Conservation (phyloP, 2,888 invertebrate genomes). For the Endotricha flammealis region DNA sequence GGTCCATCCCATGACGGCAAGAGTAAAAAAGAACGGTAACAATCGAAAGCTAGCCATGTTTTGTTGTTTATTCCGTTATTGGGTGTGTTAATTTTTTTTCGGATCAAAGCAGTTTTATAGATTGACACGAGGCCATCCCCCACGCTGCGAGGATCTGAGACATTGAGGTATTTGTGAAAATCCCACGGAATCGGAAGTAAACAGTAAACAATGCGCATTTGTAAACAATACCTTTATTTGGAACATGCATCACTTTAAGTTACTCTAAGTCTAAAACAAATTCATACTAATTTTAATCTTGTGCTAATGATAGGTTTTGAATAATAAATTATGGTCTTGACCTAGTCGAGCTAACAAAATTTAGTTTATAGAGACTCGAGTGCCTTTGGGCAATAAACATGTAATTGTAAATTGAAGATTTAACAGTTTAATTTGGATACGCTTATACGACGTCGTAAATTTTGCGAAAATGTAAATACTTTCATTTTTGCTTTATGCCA, state of each 20-base stretch:
- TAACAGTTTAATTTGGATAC: not conserved
- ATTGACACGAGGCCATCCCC: conserved; percentile 60
- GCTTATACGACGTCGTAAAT: too few species aligned
- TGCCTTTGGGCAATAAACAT: not conserved
- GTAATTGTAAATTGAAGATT: not conserved
- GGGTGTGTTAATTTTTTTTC: conserved; percentile 40
- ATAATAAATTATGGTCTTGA: not conserved
- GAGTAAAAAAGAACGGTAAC: conserved; percentile 34
- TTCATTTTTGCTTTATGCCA: too few species aligned
- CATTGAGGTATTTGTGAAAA: conserved; percentile 41
- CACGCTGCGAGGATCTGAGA: conserved; percentile 34
- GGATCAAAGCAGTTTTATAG: conserved; percentile 60
- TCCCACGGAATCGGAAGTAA: conserved; percentile 50
- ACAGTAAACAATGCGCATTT: conserved; percentile 23
- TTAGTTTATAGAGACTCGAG: not conserved
- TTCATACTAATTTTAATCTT: too few species aligned
- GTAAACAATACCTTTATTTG: conserved; percentile 31
- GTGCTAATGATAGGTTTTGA: not conserved
- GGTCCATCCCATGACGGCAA: conserved; percentile 32
- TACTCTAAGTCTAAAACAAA: too few species aligned
- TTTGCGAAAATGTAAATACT: too few species aligned
- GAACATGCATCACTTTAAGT: too few species aligned
- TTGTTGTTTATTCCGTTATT: conserved; percentile 39
- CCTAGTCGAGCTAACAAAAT: not conserved
- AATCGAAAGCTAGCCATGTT: conserved; percentile 43